Evolutionary conservation across 2,888 invertebrate genomes (phyloP), one percentile per base, ranked within the genome.

Genomic region (Octonoba sinensis): DNA sequence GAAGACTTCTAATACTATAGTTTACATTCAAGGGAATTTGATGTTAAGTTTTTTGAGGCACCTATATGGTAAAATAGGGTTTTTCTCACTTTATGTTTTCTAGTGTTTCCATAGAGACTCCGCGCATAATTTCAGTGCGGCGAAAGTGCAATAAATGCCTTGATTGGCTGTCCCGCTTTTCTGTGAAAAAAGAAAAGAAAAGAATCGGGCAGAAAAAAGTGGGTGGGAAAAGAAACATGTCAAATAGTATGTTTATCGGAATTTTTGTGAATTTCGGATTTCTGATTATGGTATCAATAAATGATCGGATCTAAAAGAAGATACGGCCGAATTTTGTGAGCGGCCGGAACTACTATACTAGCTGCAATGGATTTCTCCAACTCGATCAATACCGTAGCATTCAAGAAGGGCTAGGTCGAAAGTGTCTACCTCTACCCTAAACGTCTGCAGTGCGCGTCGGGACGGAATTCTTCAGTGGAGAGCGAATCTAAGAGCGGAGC

Each of bases 391-490:
- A 81, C 56, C 62, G 59, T 62, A 72, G 79, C 73, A 81, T 66
- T 73, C 59, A 79, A 79, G 72, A 59, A 72, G 69, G 79, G 69
- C 69, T 73, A 69, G 69, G 66, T 72, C 72, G 65, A 24, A 47
- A 18, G 62, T 46, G 69, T 79, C 69, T 79, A 79, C 79, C 73
- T 79, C 79, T 79, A 79, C 79, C 77, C 59, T 62, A 69, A 46
- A 79, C 67, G 79, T 79, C 79, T 81, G 79, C 79, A 81, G 79
- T 81, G 79, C 79, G 79, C 79, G 79, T 69, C 36, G 62, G 79
- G 67, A 81, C 22, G 69, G 79, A 69, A 44, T 69, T 69, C 79
- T 56, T 73, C 73, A 81, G 72, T 69, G 46, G 69, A 60, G 49
- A 67, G 75, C 59, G 75, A 54, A 57, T 66, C 60, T 27, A 60